These are phyloP conservation scores for Orientallactaga bullata DNA, from an alignment of 2,113 vertebrate species.

Conservation along the genomic window DNA sequence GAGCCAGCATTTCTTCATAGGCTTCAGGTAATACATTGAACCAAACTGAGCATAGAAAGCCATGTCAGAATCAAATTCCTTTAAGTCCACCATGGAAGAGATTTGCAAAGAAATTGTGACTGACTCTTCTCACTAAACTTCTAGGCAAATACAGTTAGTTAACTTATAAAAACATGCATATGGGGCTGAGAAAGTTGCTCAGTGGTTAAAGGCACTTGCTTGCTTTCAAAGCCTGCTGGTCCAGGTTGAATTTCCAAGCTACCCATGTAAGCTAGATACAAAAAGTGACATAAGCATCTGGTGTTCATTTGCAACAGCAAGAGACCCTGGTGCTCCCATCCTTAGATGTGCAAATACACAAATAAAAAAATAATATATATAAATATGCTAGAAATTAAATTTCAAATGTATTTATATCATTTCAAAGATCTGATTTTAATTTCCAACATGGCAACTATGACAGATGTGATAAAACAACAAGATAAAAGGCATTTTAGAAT, in stretches of 20 bases:
- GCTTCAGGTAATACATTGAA: background rate
- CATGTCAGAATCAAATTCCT: background rate
- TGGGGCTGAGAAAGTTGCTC: no score
- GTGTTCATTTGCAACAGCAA: no score
- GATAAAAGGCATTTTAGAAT: background rate
- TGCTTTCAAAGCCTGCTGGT: no score
- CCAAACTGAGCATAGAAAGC: background rate
- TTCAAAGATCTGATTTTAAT: background rate
- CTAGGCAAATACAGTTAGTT: background rate
- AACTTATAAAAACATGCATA: background rate
- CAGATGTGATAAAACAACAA: background rate
- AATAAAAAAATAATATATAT: no score
- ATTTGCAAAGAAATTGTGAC: background rate
- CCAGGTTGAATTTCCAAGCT: no score
- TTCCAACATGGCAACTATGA: background rate
- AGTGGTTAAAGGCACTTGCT: no score
- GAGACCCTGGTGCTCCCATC: no score
- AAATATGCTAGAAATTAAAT: background rate
- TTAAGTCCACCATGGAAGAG: slow-evolving; percentile 4
- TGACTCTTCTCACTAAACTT: background rate
- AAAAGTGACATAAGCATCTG: no score
- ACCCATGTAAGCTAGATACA: no score
- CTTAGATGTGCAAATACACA: background rate
- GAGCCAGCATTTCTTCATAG: background rate
- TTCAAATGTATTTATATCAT: background rate